Evolutionary conservation across 37 sponge, comb jelly and placozoan species (phyloP).

Genomic region (Mnemiopsis leidyi): DNA sequence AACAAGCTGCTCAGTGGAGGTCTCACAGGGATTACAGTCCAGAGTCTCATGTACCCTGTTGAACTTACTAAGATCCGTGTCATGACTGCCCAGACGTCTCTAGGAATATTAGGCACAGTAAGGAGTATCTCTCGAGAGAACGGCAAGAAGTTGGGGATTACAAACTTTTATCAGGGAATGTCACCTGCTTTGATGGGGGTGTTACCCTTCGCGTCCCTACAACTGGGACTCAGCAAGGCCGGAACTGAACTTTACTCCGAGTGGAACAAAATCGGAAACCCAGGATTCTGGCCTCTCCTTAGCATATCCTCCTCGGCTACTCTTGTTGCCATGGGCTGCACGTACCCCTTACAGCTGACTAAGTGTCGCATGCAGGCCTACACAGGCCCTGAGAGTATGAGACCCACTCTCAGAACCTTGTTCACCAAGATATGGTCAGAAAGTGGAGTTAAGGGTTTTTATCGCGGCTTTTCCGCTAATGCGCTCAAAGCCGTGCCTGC

Average conservation of each 20-base stretch:
- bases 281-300: slow-evolving; percentile 49
- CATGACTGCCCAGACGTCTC: background rate
- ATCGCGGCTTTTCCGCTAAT: slow-evolving; percentile 39
- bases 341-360: background rate
- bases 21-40: slow-evolving; percentile 21
- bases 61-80: slow-evolving; percentile 1
- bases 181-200: slow-evolving; percentile 18
- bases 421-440: background rate
- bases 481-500: slow-evolving; percentile 55
- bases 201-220: slow-evolving; percentile 26
- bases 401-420: background rate
- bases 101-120: background rate
- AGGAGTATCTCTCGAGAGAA: background rate
- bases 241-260: slow-evolving; percentile 37
- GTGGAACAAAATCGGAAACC: slow-evolving; percentile 46
- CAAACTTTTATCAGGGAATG: slow-evolving; percentile 44
- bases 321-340: slow-evolving; percentile 17
- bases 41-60: slow-evolving; percentile 47
- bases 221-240: slow-evolving; percentile 45
- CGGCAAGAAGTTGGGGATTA: slow-evolving; percentile 1
- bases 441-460: slow-evolving; percentile 21
- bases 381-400: background rate
- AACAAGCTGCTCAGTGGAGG: slow-evolving; percentile 57
- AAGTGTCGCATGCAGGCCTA: slow-evolving; percentile 43
- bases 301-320: slow-evolving; percentile 37